Evolutionary conservation across 2,113 vertebrate species (phyloP), one percentile per base, ranked within the genome.

Genomic region (Cranoglanis bouderius): DNA sequence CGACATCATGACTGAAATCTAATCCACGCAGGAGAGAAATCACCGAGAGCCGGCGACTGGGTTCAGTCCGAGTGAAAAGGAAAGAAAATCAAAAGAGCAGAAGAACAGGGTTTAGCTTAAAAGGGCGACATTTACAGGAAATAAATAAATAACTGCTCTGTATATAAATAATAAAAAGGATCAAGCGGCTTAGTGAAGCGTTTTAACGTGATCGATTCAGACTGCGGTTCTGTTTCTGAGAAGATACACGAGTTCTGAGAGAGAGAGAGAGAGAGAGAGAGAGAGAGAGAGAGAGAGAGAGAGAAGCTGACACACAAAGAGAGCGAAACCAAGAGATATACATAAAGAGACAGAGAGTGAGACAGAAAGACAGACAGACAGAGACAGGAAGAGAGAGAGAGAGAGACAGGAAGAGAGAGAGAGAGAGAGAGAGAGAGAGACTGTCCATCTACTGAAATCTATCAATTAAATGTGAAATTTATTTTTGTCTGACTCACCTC

Each of bases 41-140:
- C 46, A 35, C 29, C 4, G 7, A 70, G n/a, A 35, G 13, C 8
- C 49, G 19, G 16, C 9, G 9, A 5, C 7, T 35, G 61, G 0
- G 46, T 35, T 49, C 57, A 14, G 24, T 65, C 7, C 51, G 4
- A 82, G 38, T 1, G 21, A 80, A 88, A 90, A 85, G 65, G 59
- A 72, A 90, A 90, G 63, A 91, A 92, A 92, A 67, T 13, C 8
- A 6, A 82, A 90, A 85, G 16, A 89, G 90, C 84, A 16, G 85
- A 77, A 90, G 90, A 92, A 91, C 90, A 91, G 90, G 90, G 91
- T 93, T 94, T 89, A 89, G 88, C 90, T 92, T 92, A 85, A 88
- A 81, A 35, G 61, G 82, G 80, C 91, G 91, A 90, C 91, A 93
- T 94, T 93, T 89, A 78, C 90, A 53, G 40, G 12, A 90, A 87